Evolutionary conservation across 2,797 vertebrate genomes (phyloP).

Genomic region (Mus minutoides): DNA sequence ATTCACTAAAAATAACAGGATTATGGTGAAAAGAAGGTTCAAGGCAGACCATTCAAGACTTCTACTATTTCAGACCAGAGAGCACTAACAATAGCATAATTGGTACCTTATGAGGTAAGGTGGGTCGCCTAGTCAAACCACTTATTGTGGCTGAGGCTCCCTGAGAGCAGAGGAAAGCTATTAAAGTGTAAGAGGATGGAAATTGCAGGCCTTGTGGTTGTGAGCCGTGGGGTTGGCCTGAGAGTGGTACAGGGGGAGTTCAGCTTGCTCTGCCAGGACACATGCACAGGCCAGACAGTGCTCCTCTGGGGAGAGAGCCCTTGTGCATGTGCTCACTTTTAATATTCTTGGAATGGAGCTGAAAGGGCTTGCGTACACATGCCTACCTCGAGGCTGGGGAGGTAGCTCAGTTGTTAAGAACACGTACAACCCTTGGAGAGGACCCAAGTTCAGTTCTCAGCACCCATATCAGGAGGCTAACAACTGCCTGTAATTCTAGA

Average conservation of each 20-base stretch:
- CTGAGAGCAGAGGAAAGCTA: conserved; percentile 30
- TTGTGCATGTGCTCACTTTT: background rate
- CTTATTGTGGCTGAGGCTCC: conserved; percentile 25
- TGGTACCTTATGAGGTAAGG: conserved; percentile 63
- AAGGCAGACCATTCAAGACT: conserved; percentile 55
- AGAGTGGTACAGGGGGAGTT: background rate
- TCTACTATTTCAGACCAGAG: conserved; percentile 63
- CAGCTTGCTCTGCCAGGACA: background rate
- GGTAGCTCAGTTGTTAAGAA: background rate
- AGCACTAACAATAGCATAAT: conserved; percentile 68
- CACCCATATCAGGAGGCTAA: background rate
- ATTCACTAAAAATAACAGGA: conserved; percentile 69
- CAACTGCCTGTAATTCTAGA: background rate
- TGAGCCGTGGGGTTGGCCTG: background rate
- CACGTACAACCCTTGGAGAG: background rate
- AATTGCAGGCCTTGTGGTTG: background rate
- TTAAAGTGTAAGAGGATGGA: background rate
- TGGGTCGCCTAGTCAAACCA: conserved; percentile 39
- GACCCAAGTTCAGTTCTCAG: background rate
- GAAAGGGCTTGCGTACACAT: background rate
- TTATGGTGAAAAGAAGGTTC: conserved; percentile 65
- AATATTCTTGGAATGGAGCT: conserved; percentile 18
- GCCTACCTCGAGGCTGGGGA: background rate
- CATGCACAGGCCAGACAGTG: background rate
- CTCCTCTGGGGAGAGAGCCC: background rate